A percentile compares a stretch with the other conserved stretches of the same genome.
phyloP scores from a whole-genome alignment of 1,140 invertebrate species.

The Phthorimaea operculella region DNA sequence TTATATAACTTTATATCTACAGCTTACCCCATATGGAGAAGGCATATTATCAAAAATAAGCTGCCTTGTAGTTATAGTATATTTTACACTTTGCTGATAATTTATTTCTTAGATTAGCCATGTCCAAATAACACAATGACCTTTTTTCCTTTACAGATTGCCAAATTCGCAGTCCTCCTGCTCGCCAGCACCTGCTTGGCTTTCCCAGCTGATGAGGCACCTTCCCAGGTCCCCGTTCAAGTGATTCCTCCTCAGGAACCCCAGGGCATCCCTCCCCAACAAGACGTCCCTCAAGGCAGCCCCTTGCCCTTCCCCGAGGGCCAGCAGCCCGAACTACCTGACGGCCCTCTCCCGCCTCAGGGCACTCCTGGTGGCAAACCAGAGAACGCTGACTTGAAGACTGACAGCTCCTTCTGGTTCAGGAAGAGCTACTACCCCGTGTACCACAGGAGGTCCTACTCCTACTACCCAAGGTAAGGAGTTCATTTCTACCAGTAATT shows the following conservation, averaged over 20 bases:
- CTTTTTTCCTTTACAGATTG: neutral
- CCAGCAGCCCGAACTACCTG: neutral
- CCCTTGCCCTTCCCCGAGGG: neutral
- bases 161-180: neutral
- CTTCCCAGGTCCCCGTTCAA: neutral
- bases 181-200: neutral
- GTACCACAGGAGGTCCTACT: conserved; percentile 7
- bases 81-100: too few species aligned
- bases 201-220: neutral
- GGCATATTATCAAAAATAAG: too few species aligned
- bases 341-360: neutral
- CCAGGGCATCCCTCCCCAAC: neutral
- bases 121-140: too few species aligned
- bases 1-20: too few species aligned
- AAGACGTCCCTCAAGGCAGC: neutral
- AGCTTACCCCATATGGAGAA: too few species aligned
- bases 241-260: neutral
- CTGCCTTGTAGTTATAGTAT: too few species aligned
- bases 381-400: conserved; percentile 18
- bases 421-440: conserved; percentile 9
- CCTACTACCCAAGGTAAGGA: conserved; percentile 15
- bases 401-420: conserved; percentile 21
- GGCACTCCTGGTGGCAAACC: neutral
- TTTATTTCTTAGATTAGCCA: too few species aligned
- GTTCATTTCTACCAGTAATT: neutral